Conservation (phyloP, 1,140 invertebrate species). For the Littorina saxatilis region DNA sequence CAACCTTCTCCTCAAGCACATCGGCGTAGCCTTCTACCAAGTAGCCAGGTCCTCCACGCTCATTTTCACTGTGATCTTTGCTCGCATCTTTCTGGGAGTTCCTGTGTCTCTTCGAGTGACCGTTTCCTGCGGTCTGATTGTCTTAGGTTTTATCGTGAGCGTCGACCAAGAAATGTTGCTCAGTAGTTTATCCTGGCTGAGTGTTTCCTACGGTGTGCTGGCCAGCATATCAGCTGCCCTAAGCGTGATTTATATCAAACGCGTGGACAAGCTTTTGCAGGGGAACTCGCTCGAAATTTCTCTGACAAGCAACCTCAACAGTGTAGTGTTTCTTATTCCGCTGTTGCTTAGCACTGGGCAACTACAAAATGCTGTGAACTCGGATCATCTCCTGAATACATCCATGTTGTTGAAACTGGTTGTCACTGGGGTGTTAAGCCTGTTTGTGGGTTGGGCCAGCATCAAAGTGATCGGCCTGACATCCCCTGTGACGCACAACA, state of each 20-base stretch:
- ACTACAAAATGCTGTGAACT: constrained; percentile 28
- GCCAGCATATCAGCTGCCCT: constrained; percentile 72
- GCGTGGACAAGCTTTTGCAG: constrained; percentile 56
- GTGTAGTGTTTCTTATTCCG: constrained; percentile 66
- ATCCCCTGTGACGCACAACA: constrained; percentile 74
- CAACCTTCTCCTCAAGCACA: constrained; percentile 73
- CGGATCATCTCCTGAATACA: not conserved
- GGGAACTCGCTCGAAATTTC: constrained; percentile 66
- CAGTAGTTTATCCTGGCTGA: constrained; percentile 66
- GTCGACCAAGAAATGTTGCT: constrained; percentile 71
- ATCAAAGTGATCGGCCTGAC: constrained; percentile 73
- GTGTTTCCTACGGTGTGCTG: constrained; percentile 70
- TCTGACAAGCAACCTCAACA: constrained; percentile 70
- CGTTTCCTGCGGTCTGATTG: constrained; percentile 68
- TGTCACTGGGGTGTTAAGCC: constrained; percentile 66
- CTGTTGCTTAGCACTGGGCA: constrained; percentile 66
- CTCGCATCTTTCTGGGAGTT: constrained; percentile 62
- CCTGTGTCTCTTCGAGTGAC: constrained; percentile 52
- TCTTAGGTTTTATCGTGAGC: constrained; percentile 71
- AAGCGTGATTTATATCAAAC: constrained; percentile 69
- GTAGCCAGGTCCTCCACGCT: constrained; percentile 73
- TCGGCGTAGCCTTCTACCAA: constrained; percentile 74
- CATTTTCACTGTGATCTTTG: constrained; percentile 72
- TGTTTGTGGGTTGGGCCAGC: constrained; percentile 72
- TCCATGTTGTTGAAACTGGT: constrained; percentile 65